Evolutionary conservation across 2,113 vertebrate species (phyloP).

Genomic region (Pontoporia blainvillei): DNA sequence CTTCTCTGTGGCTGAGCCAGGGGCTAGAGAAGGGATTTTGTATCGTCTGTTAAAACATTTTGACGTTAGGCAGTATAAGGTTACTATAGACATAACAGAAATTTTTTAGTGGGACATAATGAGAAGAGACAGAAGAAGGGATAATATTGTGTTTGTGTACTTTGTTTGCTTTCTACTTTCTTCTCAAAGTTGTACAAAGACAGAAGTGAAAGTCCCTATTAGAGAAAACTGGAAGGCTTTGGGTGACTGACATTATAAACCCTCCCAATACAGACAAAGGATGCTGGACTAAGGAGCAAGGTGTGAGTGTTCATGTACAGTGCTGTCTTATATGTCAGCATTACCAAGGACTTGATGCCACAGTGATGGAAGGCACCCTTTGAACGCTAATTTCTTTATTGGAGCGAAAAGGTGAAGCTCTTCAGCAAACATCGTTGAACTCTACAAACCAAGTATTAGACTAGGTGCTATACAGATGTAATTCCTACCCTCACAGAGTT

Average conservation of each 20-base stretch:
- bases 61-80: background rate
- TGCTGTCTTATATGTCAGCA: background rate
- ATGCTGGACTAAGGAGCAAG: background rate
- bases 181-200: background rate
- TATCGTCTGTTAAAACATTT: background rate
- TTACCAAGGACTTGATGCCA: background rate
- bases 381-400: background rate
- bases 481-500: background rate
- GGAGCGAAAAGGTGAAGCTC: background rate
- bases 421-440: background rate
- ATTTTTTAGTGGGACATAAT: background rate
- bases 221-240: background rate
- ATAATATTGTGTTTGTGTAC: background rate
- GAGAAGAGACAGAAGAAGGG: background rate
- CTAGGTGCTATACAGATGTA: background rate
- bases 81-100: background rate
- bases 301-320: fast-evolving
- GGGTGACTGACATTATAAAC: background rate
- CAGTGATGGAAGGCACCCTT: background rate
- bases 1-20: background rate
- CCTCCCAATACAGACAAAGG: background rate
- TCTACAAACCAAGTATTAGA: background rate
- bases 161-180: background rate
- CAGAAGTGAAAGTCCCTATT: background rate
- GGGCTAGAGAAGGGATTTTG: background rate